A percentile compares a stretch with the other conserved stretches of the same genome.
Conservation (phyloP, 2,888 invertebrate genomes). For the Pollenia griseotomentosa region DNA sequence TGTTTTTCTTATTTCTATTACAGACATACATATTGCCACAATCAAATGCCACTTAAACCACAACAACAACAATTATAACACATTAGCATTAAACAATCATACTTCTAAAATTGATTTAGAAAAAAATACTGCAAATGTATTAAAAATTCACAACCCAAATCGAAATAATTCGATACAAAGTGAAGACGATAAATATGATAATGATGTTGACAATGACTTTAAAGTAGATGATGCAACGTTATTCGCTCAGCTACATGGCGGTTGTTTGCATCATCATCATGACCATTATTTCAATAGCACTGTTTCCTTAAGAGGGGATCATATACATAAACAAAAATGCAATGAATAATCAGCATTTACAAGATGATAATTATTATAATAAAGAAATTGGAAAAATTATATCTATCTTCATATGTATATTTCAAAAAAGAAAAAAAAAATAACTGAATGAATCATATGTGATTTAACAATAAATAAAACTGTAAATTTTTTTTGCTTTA, state of each 20-base stretch:
- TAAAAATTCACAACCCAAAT: constrained; percentile 37
- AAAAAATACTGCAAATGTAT: constrained; percentile 64
- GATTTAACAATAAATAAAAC: constrained; percentile 37
- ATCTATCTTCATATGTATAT: not conserved
- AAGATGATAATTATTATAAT: constrained; percentile 32
- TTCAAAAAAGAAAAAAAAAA: not conserved
- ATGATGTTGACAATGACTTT: constrained; percentile 58
- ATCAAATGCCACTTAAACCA: constrained; percentile 52
- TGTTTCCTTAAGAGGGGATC: not conserved
- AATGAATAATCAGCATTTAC: constrained; percentile 18
- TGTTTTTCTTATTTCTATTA: constrained; percentile 55
- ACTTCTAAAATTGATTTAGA: constrained; percentile 70
- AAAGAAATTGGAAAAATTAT: constrained; percentile 36
- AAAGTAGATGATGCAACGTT: constrained; percentile 76
- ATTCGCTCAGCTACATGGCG: constrained; percentile 80
- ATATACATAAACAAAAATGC: constrained; percentile 7
- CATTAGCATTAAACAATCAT: constrained; percentile 52
- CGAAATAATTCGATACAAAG: constrained; percentile 40
- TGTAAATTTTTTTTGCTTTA: constrained; percentile 30
- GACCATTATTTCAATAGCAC: constrained; percentile 13
- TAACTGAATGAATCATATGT: constrained; percentile 14
- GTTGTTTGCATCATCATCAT: constrained; percentile 79
- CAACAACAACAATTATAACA: constrained; percentile 54
- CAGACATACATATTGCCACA: constrained; percentile 62
- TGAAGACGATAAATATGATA: constrained; percentile 45